Conservation (phyloP, 2,888 invertebrate species). For the Dromius quadrimaculatus region DNA sequence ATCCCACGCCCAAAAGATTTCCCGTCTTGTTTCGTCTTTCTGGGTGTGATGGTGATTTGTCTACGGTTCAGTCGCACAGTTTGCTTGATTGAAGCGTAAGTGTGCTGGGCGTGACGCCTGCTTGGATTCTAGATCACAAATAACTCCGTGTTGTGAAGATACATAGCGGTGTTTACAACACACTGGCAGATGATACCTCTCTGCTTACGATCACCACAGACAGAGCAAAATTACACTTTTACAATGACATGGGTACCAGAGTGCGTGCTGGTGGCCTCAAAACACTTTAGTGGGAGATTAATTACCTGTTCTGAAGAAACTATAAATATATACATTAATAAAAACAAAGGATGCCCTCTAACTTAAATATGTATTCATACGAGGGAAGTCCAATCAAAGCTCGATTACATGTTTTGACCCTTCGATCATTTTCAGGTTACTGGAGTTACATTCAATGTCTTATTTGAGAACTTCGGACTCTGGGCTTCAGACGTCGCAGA, state of each 20-base stretch:
- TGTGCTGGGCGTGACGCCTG: conserved; percentile 63
- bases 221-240: conserved; percentile 51
- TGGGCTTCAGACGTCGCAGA: too few relatives aligned
- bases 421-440: too few relatives aligned
- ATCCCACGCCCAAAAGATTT: too few relatives aligned
- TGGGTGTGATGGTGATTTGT: conserved; percentile 58
- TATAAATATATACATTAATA: conserved; percentile 15
- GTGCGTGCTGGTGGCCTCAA: conserved; percentile 32
- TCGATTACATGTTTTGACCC: too few relatives aligned
- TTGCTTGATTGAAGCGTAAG: conserved; percentile 64
- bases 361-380: too few relatives aligned
- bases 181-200: conserved; percentile 40
- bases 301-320: conserved; percentile 9
- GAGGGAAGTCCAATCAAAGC: too few relatives aligned
- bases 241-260: conserved; percentile 37
- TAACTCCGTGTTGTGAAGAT: conserved; percentile 58
- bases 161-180: conserved; percentile 41
- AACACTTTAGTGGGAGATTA: conserved; percentile 9
- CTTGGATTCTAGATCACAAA: conserved; percentile 61
- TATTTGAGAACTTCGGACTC: too few relatives aligned
- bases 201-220: conserved; percentile 27
- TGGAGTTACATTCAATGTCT: too few relatives aligned
- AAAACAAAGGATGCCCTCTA: too few relatives aligned
- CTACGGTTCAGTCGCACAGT: conserved; percentile 56
- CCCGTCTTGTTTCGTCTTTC: too few relatives aligned